Conservation (phyloP, 2,113 vertebrate species). For the pig (Sus scrofa) region T2T-Sscrofa CM000822.6:57895001-57895500, state of each 20-base stretch:
- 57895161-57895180: neutral
- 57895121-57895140: neutral
- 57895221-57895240: neutral
- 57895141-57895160: neutral
- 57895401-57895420: neutral
- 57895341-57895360: neutral
- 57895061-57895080: neutral
- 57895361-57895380: neutral
- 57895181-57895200: neutral
- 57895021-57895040: neutral
- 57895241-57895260: neutral
- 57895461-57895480: neutral
- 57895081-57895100: neutral
- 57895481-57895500: neutral
- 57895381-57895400: neutral
- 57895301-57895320: neutral
- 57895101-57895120: neutral
- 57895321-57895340: neutral
- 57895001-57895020: neutral
- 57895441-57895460: neutral
- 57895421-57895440: neutral
- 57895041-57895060: neutral
- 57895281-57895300: fast-evolving
- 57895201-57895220: neutral
- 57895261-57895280: neutral